Evolutionary conservation across 2,113 vertebrate species (phyloP).

Genomic region (Meles meles): DNA sequence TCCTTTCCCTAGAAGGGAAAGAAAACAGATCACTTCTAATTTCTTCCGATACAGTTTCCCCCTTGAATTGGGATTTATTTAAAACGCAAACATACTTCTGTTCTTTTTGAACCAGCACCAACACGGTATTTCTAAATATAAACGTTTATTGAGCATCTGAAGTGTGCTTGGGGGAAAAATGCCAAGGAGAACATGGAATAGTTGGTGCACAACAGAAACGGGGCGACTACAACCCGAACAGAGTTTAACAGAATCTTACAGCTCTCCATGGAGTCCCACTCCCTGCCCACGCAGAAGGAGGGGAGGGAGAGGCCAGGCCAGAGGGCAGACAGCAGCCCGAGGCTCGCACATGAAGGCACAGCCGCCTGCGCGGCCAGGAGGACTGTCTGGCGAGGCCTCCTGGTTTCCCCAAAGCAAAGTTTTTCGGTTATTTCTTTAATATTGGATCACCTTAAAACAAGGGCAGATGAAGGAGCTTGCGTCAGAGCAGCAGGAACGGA

Average conservation of each 20-base stretch:
- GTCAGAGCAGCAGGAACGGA: not conserved
- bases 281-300: accelerated
- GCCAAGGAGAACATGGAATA: not conserved
- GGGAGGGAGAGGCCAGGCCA: not conserved
- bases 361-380: too few relatives aligned
- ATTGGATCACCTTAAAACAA: too few relatives aligned
- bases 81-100: not conserved
- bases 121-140: not conserved
- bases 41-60: not conserved
- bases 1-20: not conserved
- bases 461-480: accelerated
- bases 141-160: slow-evolving; percentile 54
- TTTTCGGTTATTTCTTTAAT: accelerated
- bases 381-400: not conserved
- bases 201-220: not conserved
- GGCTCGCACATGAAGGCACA: not conserved
- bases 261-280: not conserved
- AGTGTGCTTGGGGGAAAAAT: slow-evolving; percentile 53
- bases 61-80: not conserved
- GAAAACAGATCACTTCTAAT: not conserved
- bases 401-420: not conserved
- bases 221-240: not conserved
- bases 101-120: not conserved
- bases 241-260: not conserved
- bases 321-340: not conserved